These are phyloP conservation scores for Andrena bicolor DNA, from an alignment of 2,888 invertebrate species.

Conservation along the genomic window DNA sequence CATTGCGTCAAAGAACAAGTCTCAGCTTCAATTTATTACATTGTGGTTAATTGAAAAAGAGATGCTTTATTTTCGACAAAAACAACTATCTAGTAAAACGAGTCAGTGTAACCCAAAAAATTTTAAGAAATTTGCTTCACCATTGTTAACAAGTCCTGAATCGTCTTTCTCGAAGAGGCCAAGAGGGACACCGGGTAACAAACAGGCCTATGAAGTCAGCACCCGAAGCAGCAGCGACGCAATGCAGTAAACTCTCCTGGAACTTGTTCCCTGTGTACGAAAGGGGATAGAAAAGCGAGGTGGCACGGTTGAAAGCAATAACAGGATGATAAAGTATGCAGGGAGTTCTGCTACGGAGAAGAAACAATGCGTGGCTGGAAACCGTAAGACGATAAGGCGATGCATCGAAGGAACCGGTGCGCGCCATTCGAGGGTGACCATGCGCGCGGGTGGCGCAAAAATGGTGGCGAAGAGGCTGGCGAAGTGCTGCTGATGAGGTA, in stretches of 20 bases:
- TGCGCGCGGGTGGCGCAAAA: conserved; percentile 2
- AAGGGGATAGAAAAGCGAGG: conserved; percentile 15
- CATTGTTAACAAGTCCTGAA: too few relatives aligned
- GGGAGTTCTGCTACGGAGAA: neutral
- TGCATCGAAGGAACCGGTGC: conserved; percentile 12
- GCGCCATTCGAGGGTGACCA: conserved; percentile 40
- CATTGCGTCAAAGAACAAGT: too few relatives aligned
- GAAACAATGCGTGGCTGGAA: conserved; percentile 1
- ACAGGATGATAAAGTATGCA: conserved; percentile 34
- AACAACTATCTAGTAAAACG: too few relatives aligned
- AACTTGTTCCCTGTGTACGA: neutral
- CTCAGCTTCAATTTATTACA: too few relatives aligned
- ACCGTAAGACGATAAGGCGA: conserved; percentile 31
- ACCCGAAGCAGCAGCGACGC: neutral
- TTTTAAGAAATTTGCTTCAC: too few relatives aligned
- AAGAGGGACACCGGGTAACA: too few relatives aligned
- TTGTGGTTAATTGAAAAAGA: too few relatives aligned
- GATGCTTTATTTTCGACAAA: too few relatives aligned
- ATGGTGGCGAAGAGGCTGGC: neutral
- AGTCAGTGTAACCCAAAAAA: too few relatives aligned
- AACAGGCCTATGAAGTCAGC: neutral
- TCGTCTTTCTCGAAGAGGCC: too few relatives aligned
- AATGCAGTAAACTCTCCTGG: conserved; percentile 12
- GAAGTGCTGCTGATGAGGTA: conserved; percentile 61
- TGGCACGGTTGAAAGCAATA: conserved; percentile 20